Conservation (phyloP, 2,113 vertebrate species). For the Cyrtonyx montezumae region DNA sequence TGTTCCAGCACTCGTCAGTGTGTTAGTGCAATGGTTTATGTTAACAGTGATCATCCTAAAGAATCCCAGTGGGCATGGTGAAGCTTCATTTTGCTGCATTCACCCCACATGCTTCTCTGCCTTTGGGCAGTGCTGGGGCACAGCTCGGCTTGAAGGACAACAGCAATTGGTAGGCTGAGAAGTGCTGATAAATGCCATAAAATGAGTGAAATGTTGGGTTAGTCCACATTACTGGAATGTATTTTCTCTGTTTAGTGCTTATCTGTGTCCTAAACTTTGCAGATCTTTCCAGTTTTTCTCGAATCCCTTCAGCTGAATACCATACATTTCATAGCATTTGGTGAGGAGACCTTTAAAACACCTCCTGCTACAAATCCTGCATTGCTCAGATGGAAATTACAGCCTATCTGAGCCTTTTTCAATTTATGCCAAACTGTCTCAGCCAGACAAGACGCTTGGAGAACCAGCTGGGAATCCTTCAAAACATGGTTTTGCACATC, state of each 20-base stretch:
- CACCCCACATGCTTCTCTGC: accelerated
- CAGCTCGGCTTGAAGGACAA: accelerated
- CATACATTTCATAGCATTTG: neutral
- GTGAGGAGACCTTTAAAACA: neutral
- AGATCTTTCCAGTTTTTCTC: neutral
- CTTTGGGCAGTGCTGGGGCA: accelerated
- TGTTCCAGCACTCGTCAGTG: neutral
- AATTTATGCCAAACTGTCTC: neutral
- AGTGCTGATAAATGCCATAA: neutral
- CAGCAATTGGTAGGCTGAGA: accelerated
- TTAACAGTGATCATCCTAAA: neutral
- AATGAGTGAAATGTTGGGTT: neutral
- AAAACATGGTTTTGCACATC: neutral
- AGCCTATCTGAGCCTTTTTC: neutral
- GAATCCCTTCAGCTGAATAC: neutral
- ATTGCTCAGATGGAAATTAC: neutral
- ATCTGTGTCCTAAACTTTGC: neutral
- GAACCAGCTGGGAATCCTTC: neutral
- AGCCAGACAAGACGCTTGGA: neutral
- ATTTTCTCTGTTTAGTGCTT: neutral
- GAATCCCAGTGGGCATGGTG: neutral
- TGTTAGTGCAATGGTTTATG: neutral
- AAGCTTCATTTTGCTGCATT: neutral
- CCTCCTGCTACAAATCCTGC: neutral
- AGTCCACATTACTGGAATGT: neutral